Evolutionary conservation across 2,797 vertebrate species (phyloP).

Genomic region (Taeniopygia guttata): DNA sequence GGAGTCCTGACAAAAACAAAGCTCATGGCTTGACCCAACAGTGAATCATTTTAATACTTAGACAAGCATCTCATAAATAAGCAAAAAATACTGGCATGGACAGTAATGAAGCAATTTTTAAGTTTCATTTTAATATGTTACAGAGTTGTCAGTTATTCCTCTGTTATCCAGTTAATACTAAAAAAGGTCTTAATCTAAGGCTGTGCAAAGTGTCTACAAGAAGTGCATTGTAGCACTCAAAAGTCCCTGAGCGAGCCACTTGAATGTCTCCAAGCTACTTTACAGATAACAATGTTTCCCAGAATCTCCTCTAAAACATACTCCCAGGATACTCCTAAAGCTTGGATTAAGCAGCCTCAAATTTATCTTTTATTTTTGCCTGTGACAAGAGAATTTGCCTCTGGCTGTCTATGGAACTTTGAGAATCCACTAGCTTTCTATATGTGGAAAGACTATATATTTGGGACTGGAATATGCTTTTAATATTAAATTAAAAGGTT

Average conservation of each 20-base stretch:
- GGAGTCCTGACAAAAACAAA: background rate
- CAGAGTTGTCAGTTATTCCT: background rate
- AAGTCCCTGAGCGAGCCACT: background rate
- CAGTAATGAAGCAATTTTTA: background rate
- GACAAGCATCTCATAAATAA: background rate
- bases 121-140: background rate
- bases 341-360: constrained; percentile 6
- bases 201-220: background rate
- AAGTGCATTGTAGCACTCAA: background rate
- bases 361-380: constrained; percentile 1
- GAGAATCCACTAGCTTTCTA: background rate
- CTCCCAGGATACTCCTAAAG: background rate
- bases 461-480: background rate
- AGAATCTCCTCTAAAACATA: constrained; percentile 9
- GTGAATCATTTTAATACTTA: background rate
- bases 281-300: background rate
- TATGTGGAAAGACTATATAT: background rate
- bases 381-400: constrained; percentile 9
- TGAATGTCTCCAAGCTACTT: background rate
- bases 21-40: background rate
- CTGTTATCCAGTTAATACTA: background rate
- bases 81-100: background rate
- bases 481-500: background rate
- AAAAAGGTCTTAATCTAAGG: background rate
- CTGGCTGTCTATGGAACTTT: background rate